Evolutionary conservation across 1,140 invertebrate species (phyloP), one percentile per base, ranked within the genome.

Genomic region (Drosophila willistoni): DNA sequence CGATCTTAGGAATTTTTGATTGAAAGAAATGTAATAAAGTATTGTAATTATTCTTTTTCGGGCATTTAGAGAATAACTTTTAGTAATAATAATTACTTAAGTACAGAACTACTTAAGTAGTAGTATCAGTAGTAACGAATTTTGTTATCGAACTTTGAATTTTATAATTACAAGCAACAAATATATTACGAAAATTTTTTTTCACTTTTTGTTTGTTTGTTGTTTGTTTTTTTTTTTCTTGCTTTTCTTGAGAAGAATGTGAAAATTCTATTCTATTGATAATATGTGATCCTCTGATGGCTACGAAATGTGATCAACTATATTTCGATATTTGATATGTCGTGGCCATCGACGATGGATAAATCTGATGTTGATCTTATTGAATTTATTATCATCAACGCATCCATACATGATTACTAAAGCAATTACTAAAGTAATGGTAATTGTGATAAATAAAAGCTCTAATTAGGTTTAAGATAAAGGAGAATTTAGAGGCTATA

Each of bases 11-110:
- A 51, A 47, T 19, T 47, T 19, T 47, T 19, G 44, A 47, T 47
- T 17, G 17, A 51, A 51, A 51, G 44, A 22, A 51, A 22, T 22
- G 36, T 39, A 13, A n/a, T 36, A 36, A 51, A 51, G 19, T 51
- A 51, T 12, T 47, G 44, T 17, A 47, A 47, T 19, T 47, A 9
- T 36, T 36, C 1, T 25, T 39, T 39, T 39, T 13, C 12, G 12
- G 36, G 36, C 12, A 39, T 39, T 39, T 39, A 39, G 3, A 39
- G 3, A 12, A 39, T 39, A 5, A 3, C 36, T 13, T 39, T 39
- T 39, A 39, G 36, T n/a, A 51, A 51, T 51, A 29, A 51, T 22
- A 51, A 51, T 51, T 51, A 51, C 44, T 51, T 51, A 51, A 51
- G 44, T 51, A 51, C 44, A 51, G 10, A 22, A 22, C 7, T 9